Conservation (phyloP, 2,888 invertebrate species). For the Troides oblongomaculatus region DNA sequence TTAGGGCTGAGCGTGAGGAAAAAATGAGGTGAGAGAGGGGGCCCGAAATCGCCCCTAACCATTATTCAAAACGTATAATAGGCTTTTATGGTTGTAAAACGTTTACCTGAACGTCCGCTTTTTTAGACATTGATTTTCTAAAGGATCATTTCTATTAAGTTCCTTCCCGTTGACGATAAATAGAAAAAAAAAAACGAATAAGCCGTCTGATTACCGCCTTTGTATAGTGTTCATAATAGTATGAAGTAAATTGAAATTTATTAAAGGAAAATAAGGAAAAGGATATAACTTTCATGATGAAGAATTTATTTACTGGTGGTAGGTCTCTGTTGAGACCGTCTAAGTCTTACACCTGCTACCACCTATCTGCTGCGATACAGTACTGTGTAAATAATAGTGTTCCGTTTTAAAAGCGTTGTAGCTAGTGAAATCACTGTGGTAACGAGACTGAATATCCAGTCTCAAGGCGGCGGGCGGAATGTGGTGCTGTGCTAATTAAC, state of each 20-base stretch:
- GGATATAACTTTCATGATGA: no score
- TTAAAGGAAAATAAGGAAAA: no score
- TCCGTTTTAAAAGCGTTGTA: no score
- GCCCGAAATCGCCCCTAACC: constrained; percentile 19
- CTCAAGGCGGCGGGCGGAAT: no score
- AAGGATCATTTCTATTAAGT: constrained; percentile 4
- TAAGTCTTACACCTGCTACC: no score
- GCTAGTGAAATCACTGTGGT: no score
- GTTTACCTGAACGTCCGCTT: constrained; percentile 12
- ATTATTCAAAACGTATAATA: constrained; percentile 25
- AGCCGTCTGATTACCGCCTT: neutral
- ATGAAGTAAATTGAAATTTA: neutral
- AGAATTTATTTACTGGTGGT: no score
- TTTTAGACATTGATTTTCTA: constrained; percentile 6
- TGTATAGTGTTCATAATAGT: neutral
- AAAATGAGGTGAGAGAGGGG: constrained; percentile 20
- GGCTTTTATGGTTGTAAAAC: constrained; percentile 22
- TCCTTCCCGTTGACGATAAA: neutral
- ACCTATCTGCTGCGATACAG: no score
- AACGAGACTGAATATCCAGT: no score
- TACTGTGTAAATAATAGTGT: no score
- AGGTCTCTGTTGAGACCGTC: no score
- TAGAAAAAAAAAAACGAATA: neutral
- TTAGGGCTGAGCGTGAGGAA: constrained; percentile 24
- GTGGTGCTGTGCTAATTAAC: no score